Evolutionary conservation across 2,113 vertebrate species (phyloP).

Genomic region (Sceloporus tristichus): DNA sequence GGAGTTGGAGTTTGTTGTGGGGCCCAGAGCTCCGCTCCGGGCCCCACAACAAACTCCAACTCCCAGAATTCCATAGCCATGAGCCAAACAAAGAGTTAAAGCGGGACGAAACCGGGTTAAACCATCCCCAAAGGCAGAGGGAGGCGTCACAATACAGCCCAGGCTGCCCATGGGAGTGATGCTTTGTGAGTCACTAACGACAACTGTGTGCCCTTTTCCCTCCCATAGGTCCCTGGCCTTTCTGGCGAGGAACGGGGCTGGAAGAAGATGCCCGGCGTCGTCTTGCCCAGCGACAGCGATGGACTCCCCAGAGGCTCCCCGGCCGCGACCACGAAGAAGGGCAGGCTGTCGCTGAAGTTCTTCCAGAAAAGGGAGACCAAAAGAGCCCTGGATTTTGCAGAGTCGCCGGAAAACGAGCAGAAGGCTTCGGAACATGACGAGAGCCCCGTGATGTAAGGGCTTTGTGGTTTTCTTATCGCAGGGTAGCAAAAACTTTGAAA

Average conservation of each 20-base stretch:
- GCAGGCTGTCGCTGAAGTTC: constrained; percentile 91
- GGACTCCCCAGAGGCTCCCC: constrained; percentile 84
- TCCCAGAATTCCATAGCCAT: too few relatives aligned
- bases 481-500: not conserved
- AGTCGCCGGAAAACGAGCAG: constrained; percentile 84
- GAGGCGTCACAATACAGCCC: too few relatives aligned
- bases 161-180: too few relatives aligned
- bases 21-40: too few relatives aligned
- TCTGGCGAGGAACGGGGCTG: not conserved
- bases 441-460: constrained; percentile 79
- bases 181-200: not conserved
- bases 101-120: too few relatives aligned
- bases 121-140: too few relatives aligned
- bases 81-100: too few relatives aligned
- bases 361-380: constrained; percentile 97
- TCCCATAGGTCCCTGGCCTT: not conserved
- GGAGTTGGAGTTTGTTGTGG: too few relatives aligned
- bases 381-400: constrained; percentile 91
- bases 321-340: constrained; percentile 79
- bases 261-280: constrained; percentile 88
- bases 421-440: constrained; percentile 70
- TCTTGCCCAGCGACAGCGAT: constrained; percentile 83
- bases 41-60: too few relatives aligned
- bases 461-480: accelerated
- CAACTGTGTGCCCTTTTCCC: constrained; percentile 16